These are phyloP conservation scores for Chondrosia reniformis DNA, from an alignment of 37 sponge, comb jelly and placozoan genomes.

Conservation along the genomic window DNA sequence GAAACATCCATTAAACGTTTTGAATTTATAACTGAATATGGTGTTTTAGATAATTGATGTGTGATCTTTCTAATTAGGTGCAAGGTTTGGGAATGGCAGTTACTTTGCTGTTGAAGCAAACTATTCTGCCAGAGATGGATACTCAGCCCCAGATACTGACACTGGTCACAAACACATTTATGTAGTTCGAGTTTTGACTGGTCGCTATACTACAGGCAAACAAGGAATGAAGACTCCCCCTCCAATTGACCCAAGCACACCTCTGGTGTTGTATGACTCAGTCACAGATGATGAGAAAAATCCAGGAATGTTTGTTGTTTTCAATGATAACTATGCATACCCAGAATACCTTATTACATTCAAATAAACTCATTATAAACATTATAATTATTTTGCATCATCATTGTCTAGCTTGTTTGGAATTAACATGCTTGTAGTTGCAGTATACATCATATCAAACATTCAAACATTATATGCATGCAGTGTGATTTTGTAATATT, in stretches of 20 bases:
- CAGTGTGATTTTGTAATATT: too few relatives aligned
- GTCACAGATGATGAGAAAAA: neutral
- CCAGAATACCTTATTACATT: conserved; percentile 6
- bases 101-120: conserved; percentile 1
- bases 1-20: too few relatives aligned
- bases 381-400: too few relatives aligned
- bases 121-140: neutral
- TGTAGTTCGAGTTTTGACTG: neutral
- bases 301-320: neutral
- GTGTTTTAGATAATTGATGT: too few relatives aligned
- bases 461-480: too few relatives aligned
- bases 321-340: neutral
- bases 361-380: neutral
- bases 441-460: too few relatives aligned
- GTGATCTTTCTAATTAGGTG: too few relatives aligned
- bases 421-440: too few relatives aligned
- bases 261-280: neutral
- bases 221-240: neutral
- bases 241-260: neutral
- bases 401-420: neutral
- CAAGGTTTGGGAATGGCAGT: neutral
- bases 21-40: too few relatives aligned
- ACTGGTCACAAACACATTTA: neutral
- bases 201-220: neutral
- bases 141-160: neutral